phyloP scores from a whole-genome alignment of 92 coral and sea anemone species.

The Epizoanthus rinbou region DNA sequence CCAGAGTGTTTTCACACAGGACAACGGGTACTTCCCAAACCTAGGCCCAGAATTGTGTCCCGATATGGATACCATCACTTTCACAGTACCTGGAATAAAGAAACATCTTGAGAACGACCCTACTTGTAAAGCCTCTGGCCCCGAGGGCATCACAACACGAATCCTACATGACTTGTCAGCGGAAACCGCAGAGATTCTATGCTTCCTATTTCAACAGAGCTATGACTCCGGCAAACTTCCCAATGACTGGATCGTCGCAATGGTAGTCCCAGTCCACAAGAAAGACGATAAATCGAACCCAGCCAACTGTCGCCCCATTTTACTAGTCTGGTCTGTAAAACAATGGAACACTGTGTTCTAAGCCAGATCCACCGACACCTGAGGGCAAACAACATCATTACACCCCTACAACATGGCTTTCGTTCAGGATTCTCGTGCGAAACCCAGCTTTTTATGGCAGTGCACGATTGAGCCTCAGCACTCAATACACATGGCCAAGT shows the following conservation, averaged over 20 bases:
- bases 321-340: conserved; percentile 32
- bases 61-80: not conserved
- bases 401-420: not conserved
- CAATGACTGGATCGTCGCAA: conserved; percentile 13
- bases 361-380: not conserved
- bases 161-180: conserved; percentile 11
- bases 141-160: conserved; percentile 28
- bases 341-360: conserved; percentile 14
- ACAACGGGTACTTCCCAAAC: not conserved
- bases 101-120: conserved; percentile 13
- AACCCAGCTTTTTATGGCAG: not conserved
- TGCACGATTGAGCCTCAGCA: not conserved
- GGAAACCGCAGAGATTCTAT: conserved; percentile 1
- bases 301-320: conserved; percentile 34
- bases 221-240: conserved; percentile 22
- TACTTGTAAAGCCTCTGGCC: conserved; percentile 33
- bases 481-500: not conserved
- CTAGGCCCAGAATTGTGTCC: not conserved
- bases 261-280: conserved; percentile 34
- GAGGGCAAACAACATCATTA: not conserved
- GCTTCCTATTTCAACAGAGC: conserved; percentile 25
- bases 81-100: conserved; percentile 13
- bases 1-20: conserved; percentile 5
- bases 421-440: not conserved
- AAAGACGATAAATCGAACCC: conserved; percentile 27